phyloP scores from a whole-genome alignment of 64 coral and sea anemone species.

The Platygyra sinensis region DNA sequence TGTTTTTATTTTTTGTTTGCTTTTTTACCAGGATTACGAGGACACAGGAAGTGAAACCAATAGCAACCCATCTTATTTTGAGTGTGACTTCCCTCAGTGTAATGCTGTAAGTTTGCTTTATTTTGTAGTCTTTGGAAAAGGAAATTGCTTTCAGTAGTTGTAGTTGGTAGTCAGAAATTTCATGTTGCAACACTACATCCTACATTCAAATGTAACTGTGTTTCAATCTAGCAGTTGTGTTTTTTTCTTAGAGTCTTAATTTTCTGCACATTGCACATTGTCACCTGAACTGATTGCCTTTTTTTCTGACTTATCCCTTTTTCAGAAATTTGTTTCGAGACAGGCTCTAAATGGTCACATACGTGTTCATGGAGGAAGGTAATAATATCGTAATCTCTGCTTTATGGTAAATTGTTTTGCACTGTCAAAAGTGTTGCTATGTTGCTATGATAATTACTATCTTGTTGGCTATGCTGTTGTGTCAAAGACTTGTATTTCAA shows the following conservation, averaged over 20 bases:
- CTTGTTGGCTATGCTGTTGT: too few species aligned
- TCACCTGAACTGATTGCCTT: background rate
- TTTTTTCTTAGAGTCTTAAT: too few species aligned
- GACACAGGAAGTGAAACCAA: conserved; percentile 95
- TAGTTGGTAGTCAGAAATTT: background rate
- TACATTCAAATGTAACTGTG: too few species aligned
- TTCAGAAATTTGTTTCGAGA: conserved; percentile 96
- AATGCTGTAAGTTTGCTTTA: conserved; percentile 80
- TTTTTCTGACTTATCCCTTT: conserved; percentile 17
- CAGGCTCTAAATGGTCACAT: conserved; percentile 99
- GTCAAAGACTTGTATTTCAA: too few species aligned
- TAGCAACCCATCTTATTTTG: conserved; percentile 92
- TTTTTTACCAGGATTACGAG: conserved; percentile 69
- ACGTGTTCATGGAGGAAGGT: conserved; percentile 99
- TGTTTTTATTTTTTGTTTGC: background rate
- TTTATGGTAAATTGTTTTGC: background rate
- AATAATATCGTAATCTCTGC: background rate
- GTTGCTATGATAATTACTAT: too few species aligned
- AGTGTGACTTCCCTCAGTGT: conserved; percentile 98
- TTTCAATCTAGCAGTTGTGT: too few species aligned
- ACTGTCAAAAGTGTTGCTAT: too few species aligned
- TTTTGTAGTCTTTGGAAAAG: background rate
- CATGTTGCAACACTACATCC: too few species aligned
- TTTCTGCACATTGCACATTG: too few species aligned
- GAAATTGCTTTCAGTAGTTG: background rate